Base-by-base conservation (phyloP, 2,888 invertebrate genomes). In the Dicranocentrus wangi region DNA sequence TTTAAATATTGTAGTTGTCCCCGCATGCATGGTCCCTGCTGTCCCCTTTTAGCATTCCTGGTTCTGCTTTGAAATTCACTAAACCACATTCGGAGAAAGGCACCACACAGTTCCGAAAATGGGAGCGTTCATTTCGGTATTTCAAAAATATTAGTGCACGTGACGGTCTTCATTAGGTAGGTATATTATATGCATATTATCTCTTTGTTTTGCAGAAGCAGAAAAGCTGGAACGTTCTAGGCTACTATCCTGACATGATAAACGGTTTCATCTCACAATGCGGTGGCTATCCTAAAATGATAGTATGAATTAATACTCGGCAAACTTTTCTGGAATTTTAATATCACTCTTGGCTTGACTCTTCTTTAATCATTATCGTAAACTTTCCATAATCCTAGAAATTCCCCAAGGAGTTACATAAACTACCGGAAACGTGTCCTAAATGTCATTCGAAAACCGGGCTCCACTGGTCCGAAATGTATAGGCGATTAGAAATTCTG, bases 241-340 rank as follows among this genome's bases (percentile, higher is more conserved):
- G 77, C 39, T 77, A 77, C 23, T 77, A 77, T 15, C n/a, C 1
- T n/a, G 77, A 77, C 21, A 47, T 77, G 51, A 42, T 53, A 10
- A 7, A n/a, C 2, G 69, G 69, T 25, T 53, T 23, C 19, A 8
- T 69, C 5, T 28, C 55, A 1, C 13, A 13, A 7, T 53, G 21
- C 10, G 55, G 55, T 1, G 69, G 69, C 7, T 28, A 13, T 32
- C 27, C 68, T 7, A 21, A 17, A 68, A 68, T 68, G 68, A 68
- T 68, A 17, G 68, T 65, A 42, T 28, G 15, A 15, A 32, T 15
- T 8, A 43, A 43, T 53, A 19, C 19, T 39, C 39, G 13, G 13
- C 39, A 39, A 39, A 39, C 13, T 8, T 8, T 39, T 39, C 7
- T 7, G 39, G 39, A 39, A 7, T n/a, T n/a, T n/a, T n/a, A n/a